These are phyloP conservation scores for Artibeus lituratus DNA, from an alignment of 2,797 vertebrate species.

Conservation along the genomic window DNA sequence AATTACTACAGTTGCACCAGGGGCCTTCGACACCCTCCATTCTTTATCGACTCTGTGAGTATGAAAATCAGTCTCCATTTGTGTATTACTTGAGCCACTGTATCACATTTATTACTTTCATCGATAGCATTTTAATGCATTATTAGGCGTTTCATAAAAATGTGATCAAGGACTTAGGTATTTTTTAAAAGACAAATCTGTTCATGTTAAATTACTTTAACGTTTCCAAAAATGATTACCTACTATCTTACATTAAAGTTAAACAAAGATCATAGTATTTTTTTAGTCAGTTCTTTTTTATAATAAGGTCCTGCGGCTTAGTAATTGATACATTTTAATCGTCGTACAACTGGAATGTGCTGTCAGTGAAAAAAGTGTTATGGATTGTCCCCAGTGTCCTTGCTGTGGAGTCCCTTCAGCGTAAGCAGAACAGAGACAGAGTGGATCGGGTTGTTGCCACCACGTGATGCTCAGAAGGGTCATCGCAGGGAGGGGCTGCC, in stretches of 20 bases:
- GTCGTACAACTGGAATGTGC: not conserved
- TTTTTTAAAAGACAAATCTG: not conserved
- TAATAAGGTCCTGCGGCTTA: not conserved
- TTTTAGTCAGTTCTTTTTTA: not conserved
- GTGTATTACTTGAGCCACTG: rapidly evolving
- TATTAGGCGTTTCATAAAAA: not conserved
- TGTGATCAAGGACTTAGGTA: not conserved
- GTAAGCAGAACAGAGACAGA: not conserved
- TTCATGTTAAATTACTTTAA: not conserved
- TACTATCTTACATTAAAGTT: not conserved
- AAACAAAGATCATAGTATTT: not conserved
- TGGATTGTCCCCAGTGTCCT: not conserved
- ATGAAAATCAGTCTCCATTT: rapidly evolving
- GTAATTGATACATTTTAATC: not conserved
- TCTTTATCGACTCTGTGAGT: slow-evolving; percentile 97
- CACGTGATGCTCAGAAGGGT: not conserved
- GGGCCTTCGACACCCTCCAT: slow-evolving; percentile 95
- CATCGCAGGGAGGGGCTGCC: not conserved
- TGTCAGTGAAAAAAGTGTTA: not conserved
- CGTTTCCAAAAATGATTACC: not conserved
- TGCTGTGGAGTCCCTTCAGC: not conserved
- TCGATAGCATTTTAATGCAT: not conserved
- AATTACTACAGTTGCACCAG: slow-evolving; percentile 94
- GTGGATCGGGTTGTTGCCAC: not conserved
- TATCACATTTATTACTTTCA: not conserved